Base-by-base conservation (phyloP, 37 sponge, comb jelly and placozoan genomes). In the Amphimedon queenslandica region DNA sequence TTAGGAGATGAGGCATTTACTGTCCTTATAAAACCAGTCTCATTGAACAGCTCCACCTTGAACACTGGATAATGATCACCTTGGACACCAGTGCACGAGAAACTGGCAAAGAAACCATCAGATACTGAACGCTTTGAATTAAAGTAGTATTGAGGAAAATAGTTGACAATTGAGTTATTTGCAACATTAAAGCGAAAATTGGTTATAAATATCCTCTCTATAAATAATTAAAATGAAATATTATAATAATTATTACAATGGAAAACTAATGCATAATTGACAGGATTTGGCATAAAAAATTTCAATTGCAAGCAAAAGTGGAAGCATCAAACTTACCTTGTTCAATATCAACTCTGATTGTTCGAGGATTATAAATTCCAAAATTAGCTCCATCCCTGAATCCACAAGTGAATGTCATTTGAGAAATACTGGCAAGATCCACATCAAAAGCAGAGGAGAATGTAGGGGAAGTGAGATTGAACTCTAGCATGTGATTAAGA, bases 391-490 rank as follows among this genome's bases (percentile, higher is more conserved):
- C 53, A 47, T 47, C 53, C 13, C 13, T 8, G 13, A 47, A 47
- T 47, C 53, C 53, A 47, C 53, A 47, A 18, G 53, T 13, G 13
- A 47, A 47, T 47, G 8, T 8, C 13, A 47, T 8, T 13, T 47
- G 53, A 13, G 8, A 8, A 47, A 18, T 18, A 47, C 53, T 47
- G 8, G 13, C 53, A 47, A 8, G 8, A 47, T 47, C 53, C 8
- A 47, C 53, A 47, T 47, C 53, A 47, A 18, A 47, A 13, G 13
- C 53, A 47, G 8, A 18, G 13, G 8, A 8, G 13, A 47, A 47
- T 47, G 53, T 47, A 18, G 8, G 53, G 8, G 38, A 16, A 33
- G 57, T 60, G 60, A 39, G 39, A 58, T 60, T 74, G 74, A 74
- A 74, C 1, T 42, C 20, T 27, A 58, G 28, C 1, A 30, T 37